A percentile compares a stretch with the other conserved stretches of the same genome.
These are phyloP conservation scores for Oryctolagus cuniculus DNA, from an alignment of 2,113 vertebrate genomes.

Conservation along the genomic window DNA sequence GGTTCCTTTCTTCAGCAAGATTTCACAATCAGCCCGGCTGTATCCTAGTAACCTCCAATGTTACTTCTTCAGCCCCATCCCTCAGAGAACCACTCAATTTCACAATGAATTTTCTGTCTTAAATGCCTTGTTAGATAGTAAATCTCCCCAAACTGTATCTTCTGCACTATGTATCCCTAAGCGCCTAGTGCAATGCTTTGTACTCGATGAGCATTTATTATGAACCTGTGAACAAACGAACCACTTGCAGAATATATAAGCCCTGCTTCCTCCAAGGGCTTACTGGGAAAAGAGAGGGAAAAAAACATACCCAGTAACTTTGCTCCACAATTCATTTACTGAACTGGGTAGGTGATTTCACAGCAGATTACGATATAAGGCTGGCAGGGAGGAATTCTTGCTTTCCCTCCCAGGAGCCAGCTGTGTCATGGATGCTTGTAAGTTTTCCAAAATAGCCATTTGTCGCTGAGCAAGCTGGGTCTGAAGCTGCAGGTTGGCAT, in stretches of 20 bases:
- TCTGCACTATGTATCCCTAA: background rate
- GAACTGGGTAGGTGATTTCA: slow-evolving; percentile 45
- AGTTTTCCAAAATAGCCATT: slow-evolving; percentile 77
- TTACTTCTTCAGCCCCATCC: background rate
- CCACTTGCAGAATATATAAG: background rate
- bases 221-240: background rate
- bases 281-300: background rate
- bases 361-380: background rate
- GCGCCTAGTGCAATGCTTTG: background rate
- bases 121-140: background rate
- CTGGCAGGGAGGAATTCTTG: slow-evolving; percentile 41
- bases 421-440: slow-evolving; percentile 67
- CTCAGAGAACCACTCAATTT: background rate
- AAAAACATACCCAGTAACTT: background rate
- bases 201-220: background rate
- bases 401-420: slow-evolving; percentile 37
- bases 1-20: background rate
- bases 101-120: background rate
- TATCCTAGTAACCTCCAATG: background rate
- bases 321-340: slow-evolving; percentile 67
- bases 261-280: background rate
- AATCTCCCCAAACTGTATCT: background rate
- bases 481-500: slow-evolving; percentile 76
- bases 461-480: slow-evolving; percentile 72
- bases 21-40: background rate